Evolutionary conservation across 2,888 invertebrate genomes (phyloP), one percentile per base, ranked within the genome.

Genomic region (Thera britannica): DNA sequence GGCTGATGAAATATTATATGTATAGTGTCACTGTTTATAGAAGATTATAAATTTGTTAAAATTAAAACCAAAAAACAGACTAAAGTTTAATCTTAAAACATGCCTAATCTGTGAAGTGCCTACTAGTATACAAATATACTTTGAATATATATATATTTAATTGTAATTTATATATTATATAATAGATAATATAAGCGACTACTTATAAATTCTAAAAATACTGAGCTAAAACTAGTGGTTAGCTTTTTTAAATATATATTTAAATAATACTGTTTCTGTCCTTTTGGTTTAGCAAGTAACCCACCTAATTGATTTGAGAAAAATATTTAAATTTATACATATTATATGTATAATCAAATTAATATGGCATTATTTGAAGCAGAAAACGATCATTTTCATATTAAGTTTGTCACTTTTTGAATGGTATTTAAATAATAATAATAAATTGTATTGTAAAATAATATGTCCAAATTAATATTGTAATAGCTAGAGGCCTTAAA

Each of bases 101-200:
- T 77, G 79, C 72, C 72, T 69, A 78, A 82, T 82, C 86, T 88
- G 83, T 82, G 79, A 88, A 88, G 88, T 88, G 88, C 89, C 89
- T 88, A 86, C 62, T 83, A 87, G 85, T 76, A 75, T 78, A 72
- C 76, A 75, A 75, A 73, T 75, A 75, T 76, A 75, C 73, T 78
- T 71, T 75, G 77, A 76, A 63, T 67, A 60, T 66, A 64, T 55
- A 41, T 41, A 41, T 41, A 23, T 23, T 23, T 23, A 23, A 23
- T 23, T 23, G 23, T 23, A 23, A 23, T 23, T 23, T 23, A 23
- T 23, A 23, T 38, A 41, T 41, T 41, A 41, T 62, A 55, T 58
- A 61, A 52, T 36, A 58, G 12, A 4, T 63, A 64, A 59, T 49
- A 56, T 74, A 71, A 68, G 62, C 48, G 38, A 51, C 61, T 71